Evolutionary conservation across 2,888 invertebrate genomes (phyloP), one percentile per base, ranked within the genome.

Genomic region (Meghimatium bilineatum): DNA sequence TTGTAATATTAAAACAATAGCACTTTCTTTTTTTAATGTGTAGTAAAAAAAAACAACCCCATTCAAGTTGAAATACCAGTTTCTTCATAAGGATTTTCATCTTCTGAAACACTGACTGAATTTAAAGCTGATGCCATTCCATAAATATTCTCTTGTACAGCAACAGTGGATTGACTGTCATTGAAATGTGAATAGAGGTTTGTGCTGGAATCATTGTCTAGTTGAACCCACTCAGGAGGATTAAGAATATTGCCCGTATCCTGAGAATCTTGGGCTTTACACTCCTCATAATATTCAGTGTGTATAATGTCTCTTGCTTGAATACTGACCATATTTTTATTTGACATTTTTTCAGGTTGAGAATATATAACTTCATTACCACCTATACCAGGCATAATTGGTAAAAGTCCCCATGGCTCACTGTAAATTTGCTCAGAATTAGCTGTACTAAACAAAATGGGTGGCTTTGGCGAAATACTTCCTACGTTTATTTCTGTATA

Each of bases 51-150:
- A 52, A 14, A 77, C 76, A 63, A 23, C 0, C 12, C 34, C 63
- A 36, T 63, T 63, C 63, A 77, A 32, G 36, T 34, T 26, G 32
- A 36, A 60, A 17, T 36, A 69, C n/a, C 56, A 29, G 76, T 77
- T 17, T 77, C 76, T 82, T 82, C 82, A 76, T 77, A 82, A 26
- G 82, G 76, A n/a, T 76, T 82, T 38, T 76, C 82, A 2, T 66
- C 67, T n/a, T 67, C 56, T 26, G 38, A 36, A 17, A 32, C 66
- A 32, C 3, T n/a, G 52, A 75, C 44, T 38, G 77, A 52, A 56
- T 1, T n/a, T 44, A 60, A 67, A 34, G 77, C 82, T 69, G 82
- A 82, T 63, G 67, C 77, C 60, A 76, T n/a, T 1, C 82, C 82
- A 82, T 77, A 69, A 0, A 76, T 29, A 56, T 77, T 77, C 29